phyloP scores from a whole-genome alignment of 2,888 invertebrate species.

The Scaptomyza caliginosa region DNA sequence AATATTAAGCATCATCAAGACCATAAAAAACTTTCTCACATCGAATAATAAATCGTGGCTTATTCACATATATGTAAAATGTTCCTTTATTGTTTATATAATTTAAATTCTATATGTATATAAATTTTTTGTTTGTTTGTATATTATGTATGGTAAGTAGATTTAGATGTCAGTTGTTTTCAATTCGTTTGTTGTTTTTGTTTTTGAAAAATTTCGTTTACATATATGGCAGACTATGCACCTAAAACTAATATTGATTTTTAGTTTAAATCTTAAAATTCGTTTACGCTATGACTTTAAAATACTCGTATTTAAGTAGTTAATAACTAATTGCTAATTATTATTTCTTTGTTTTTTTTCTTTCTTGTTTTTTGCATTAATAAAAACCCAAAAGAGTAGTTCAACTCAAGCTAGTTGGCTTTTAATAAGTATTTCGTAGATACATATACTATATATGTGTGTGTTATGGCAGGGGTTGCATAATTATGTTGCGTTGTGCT shows the following conservation, averaged over 20 bases:
- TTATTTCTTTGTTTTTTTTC: too few relatives aligned
- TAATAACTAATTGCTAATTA: slow-evolving; percentile 70
- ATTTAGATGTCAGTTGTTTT: slow-evolving; percentile 63
- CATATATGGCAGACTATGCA: slow-evolving; percentile 69
- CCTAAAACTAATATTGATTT: slow-evolving; percentile 62
- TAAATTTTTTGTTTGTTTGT: slow-evolving; percentile 48
- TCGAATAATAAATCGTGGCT: slow-evolving; percentile 11
- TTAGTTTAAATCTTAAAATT: slow-evolving; percentile 69
- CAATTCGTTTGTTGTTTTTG: slow-evolving; percentile 12
- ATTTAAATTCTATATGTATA: slow-evolving; percentile 75
- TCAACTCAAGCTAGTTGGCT: slow-evolving; percentile 67
- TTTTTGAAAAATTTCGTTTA: slow-evolving; percentile 67
- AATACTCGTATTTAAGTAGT: slow-evolving; percentile 70
- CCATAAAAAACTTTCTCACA: too few relatives aligned
- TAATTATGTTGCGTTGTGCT: slow-evolving; percentile 31
- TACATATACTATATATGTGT: slow-evolving; percentile 24
- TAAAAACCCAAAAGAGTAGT: slow-evolving; percentile 68
- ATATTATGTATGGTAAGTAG: slow-evolving; percentile 66
- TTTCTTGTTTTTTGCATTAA: too few relatives aligned
- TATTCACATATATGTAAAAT: slow-evolving; percentile 72
- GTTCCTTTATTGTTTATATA: slow-evolving; percentile 76
- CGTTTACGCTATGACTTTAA: slow-evolving; percentile 75
- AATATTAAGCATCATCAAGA: too few relatives aligned
- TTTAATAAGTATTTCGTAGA: slow-evolving; percentile 22
- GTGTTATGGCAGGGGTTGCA: slow-evolving; percentile 47